Evolutionary conservation across 2,888 invertebrate species (phyloP).

Genomic region (Tridacna gigas): DNA sequence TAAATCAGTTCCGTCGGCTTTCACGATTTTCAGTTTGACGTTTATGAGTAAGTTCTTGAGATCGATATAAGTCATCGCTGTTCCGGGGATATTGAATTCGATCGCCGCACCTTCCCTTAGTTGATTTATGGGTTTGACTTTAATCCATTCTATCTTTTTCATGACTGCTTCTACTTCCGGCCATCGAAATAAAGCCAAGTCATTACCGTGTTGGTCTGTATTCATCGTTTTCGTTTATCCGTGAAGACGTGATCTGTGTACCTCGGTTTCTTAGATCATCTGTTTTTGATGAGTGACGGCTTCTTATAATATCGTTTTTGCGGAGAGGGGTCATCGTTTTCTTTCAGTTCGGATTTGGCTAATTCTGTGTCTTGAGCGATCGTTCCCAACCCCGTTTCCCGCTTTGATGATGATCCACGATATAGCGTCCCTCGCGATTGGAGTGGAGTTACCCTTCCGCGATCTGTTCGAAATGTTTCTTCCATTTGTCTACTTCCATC

Average conservation of each 20-base stretch:
- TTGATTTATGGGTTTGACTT: slow-evolving; percentile 20
- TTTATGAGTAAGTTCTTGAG: slow-evolving; percentile 24
- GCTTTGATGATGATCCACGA: neutral
- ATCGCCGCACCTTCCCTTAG: slow-evolving; percentile 30
- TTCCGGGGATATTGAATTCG: slow-evolving; percentile 41
- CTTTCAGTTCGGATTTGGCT: slow-evolving; percentile 35
- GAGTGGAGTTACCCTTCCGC: slow-evolving; percentile 4
- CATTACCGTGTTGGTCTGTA: neutral
- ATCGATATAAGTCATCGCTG: slow-evolving; percentile 32
- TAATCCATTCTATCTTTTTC: slow-evolving; percentile 17
- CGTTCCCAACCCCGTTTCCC: neutral
- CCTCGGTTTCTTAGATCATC: slow-evolving; percentile 17
- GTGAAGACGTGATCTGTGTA: neutral
- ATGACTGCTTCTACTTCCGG: slow-evolving; percentile 11
- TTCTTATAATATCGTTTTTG: neutral
- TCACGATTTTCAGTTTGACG: slow-evolving; percentile 39
- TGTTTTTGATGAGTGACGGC: slow-evolving; percentile 1
- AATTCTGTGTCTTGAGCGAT: slow-evolving; percentile 32
- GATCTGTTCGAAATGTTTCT: neutral
- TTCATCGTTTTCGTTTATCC: too few relatives aligned
- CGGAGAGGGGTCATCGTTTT: neutral
- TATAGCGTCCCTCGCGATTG: slow-evolving; percentile 2
- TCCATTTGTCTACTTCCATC: slow-evolving; percentile 36
- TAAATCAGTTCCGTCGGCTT: slow-evolving; percentile 28
- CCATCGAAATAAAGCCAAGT: neutral